Evolutionary conservation across 2,113 vertebrate species (phyloP), one percentile per base, ranked within the genome.

Genomic region (Oenanthe oenanthe): DNA sequence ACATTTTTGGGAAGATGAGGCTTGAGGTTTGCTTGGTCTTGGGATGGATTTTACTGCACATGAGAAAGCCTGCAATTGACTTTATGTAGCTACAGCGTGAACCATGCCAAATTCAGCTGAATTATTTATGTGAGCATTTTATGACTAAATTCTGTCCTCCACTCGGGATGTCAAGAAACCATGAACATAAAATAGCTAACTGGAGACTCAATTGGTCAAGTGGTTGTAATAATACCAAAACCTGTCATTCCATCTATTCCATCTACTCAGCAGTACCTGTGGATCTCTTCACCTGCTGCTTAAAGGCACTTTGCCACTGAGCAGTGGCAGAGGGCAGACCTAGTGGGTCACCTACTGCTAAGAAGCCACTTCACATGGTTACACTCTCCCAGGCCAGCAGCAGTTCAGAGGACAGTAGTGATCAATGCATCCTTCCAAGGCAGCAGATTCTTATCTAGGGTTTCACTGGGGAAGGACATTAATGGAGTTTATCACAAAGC

Each of bases 1-100:
- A 68, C 60, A 36, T 93, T 92, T 97, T 95, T 65, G 38, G 58
- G 68, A 92, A 70, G 36, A 61, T 84, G 51, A 89, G 40, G 12
- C 22, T 93, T 71, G 60, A 94, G 67, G 36, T 66, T 71, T 54
- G 83, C 79, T 93, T 10, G 12, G 15, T 67, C 76, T 90, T 85
- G 43, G 78, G 81, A 60, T 65, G 36, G 51, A 51, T 87, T 93
- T 89, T 45, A n/a, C 50, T 16, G 13, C 17, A 53, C 7, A 47
- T 22, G 57, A 36, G 45, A 80, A 72, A 70, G 47, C 38, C 53
- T 95, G 66, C 7, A 73, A 38, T 18, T 72, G 31, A 43, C 42
- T 91, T 54, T 65, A 26, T 48, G 87, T 57, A 94, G 80, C 32
- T 66, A 43, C 20, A 58, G 40, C 4, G 8, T 40, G 36, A 85